Percentiles rank a stretch among this genome's conserved stretches.
phyloP scores from a whole-genome alignment of 2,797 vertebrate species.

The Enteromius paludinosus region DNA sequence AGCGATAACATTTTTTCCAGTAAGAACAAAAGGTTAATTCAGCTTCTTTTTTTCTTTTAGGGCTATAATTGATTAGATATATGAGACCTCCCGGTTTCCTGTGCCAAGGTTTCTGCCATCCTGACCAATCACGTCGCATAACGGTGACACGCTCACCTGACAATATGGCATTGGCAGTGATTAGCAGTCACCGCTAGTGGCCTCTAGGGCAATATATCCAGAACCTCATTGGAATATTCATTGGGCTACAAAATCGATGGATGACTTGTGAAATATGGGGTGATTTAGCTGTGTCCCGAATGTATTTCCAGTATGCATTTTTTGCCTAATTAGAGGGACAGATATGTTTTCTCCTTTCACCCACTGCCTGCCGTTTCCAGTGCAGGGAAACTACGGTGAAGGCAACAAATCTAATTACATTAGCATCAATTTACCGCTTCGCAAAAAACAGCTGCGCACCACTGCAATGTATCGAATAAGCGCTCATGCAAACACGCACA shows the following conservation, averaged over 20 bases:
- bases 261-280: constrained; percentile 66
- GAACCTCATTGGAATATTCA: constrained; percentile 68
- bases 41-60: not conserved
- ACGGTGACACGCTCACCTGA: constrained; percentile 56
- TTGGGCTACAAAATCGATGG: constrained; percentile 63
- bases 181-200: constrained; percentile 50
- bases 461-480: constrained; percentile 63
- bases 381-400: constrained; percentile 64
- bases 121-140: constrained; percentile 34
- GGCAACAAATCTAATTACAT: constrained; percentile 78
- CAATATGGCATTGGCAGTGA: constrained; percentile 56
- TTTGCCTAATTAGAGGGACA: constrained; percentile 73
- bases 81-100: not conserved
- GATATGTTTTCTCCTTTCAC: constrained; percentile 61
- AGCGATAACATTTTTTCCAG: not conserved
- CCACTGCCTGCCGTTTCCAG: constrained; percentile 48
- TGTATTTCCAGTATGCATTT: constrained; percentile 67
- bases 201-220: constrained; percentile 56
- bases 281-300: constrained; percentile 67
- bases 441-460: constrained; percentile 72
- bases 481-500: constrained; percentile 15
- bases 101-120: constrained; percentile 4
- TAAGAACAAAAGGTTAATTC: not conserved
- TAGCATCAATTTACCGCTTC: constrained; percentile 75
- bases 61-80: not conserved